A percentile compares a stretch with the other conserved stretches of the same genome.
Evolutionary conservation across 2,888 invertebrate species (phyloP).

Genomic region (Drosophila putrida): DNA sequence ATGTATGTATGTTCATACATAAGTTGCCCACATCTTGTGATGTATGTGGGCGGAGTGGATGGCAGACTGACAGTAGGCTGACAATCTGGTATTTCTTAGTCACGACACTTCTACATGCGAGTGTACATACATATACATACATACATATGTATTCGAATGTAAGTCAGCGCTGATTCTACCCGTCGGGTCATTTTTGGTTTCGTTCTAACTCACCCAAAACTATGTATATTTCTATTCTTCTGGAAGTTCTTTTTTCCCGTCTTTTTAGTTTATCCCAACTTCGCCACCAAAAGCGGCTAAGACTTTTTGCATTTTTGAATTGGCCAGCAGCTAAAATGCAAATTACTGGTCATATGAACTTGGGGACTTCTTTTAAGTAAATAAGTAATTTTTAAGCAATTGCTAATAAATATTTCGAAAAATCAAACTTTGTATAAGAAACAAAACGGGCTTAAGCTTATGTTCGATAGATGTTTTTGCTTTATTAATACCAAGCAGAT

Average conservation of each 20-base stretch:
- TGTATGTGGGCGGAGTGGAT: slow-evolving; percentile 48
- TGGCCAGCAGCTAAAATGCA: slow-evolving; percentile 32
- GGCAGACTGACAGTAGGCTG: slow-evolving; percentile 34
- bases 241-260: background rate
- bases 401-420: too few species aligned
- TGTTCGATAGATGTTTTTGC: too few species aligned
- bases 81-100: slow-evolving; percentile 20
- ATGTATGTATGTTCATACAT: too few species aligned
- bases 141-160: slow-evolving; percentile 1
- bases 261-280: slow-evolving; percentile 47
- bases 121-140: background rate
- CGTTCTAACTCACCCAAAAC: slow-evolving; percentile 41
- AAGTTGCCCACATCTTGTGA: slow-evolving; percentile 50
- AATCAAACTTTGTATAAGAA: too few species aligned
- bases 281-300: slow-evolving; percentile 24
- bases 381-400: background rate
- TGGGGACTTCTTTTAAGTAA: background rate
- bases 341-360: slow-evolving; percentile 15
- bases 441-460: too few species aligned
- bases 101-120: slow-evolving; percentile 1
- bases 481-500: too few species aligned
- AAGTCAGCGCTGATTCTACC: background rate
- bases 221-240: slow-evolving; percentile 40
- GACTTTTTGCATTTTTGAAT: slow-evolving; percentile 31
- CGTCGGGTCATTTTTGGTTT: slow-evolving; percentile 23